Conservation (phyloP, 1,140 invertebrate species). For the Eumaeus atala region DNA sequence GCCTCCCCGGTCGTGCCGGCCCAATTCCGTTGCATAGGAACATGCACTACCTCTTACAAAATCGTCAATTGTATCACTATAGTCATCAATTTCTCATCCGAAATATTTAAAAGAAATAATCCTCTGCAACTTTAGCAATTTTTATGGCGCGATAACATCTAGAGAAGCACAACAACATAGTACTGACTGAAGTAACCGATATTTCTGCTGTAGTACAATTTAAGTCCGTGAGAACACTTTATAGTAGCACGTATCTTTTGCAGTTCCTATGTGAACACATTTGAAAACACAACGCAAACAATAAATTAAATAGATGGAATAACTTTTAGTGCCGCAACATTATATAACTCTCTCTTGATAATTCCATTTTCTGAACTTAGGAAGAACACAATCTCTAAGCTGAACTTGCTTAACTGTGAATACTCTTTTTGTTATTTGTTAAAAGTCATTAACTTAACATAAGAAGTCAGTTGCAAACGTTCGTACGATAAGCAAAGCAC, state of each 20-base stretch:
- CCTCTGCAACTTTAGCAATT: too few species aligned
- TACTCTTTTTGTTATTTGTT: neutral
- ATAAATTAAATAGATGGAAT: conserved; percentile 8
- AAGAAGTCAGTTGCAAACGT: neutral
- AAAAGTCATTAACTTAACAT: neutral
- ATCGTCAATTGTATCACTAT: too few species aligned
- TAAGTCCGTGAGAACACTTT: neutral
- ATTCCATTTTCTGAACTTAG: neutral
- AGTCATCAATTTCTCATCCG: too few species aligned
- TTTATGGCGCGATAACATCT: too few species aligned
- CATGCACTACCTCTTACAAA: too few species aligned
- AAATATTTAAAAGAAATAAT: too few species aligned
- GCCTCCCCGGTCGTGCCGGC: too few species aligned
- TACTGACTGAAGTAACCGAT: too few species aligned
- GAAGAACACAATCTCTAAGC: neutral
- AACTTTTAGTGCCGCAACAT: neutral
- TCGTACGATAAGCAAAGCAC: neutral
- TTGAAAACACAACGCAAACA: conserved; percentile 7
- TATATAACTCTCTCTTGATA: neutral
- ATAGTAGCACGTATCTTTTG: neutral
- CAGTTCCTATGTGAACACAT: conserved; percentile 7
- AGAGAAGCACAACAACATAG: too few species aligned
- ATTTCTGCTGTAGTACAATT: too few species aligned
- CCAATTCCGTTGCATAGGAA: too few species aligned
- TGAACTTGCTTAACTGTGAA: neutral